Evolutionary conservation across 2,888 invertebrate species (phyloP), one percentile per base, ranked within the genome.

Genomic region (Calliopum simillimum): DNA sequence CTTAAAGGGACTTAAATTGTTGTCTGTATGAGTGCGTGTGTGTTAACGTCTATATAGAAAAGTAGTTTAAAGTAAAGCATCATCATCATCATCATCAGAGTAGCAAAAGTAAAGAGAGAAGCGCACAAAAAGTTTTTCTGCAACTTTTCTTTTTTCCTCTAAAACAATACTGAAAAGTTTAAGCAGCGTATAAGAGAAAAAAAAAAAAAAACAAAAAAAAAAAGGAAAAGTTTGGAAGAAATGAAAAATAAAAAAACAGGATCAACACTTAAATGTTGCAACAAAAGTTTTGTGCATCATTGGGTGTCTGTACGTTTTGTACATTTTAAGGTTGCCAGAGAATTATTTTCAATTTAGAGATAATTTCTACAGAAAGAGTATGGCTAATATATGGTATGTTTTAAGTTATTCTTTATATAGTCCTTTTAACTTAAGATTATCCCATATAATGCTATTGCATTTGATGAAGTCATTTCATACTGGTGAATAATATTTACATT

Each of bases 1-100:
- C 79, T 79, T 74, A 77, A 74, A 74, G 75, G 76, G 74, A 33
- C 67, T 67, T 59, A 59, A 59, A 25, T 25, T 46, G 58, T 44
- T 66, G 56, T 66, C 33, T 49, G 65, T 55, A 3, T 41, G 55
- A 43, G 53, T 41, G 53, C 25, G 41, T 41, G 55, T 44, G 56
- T 56, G 44, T 46, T 14, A 23, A 47, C 14, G 16, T 23, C 23
- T 53, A 53, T 12, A 59, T 33, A 43, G 67, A 62, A 80, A 80
- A 79, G 79, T 82, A 81, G 81, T 81, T 81, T 79, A 76, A 53
- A 68, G 64, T 77, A 80, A 81, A 83, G 63, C 73, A 71, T 70
- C 74, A 56, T 46, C 53, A n/a, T n/a, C n/a, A n/a, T n/a, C n/a
- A n/a, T n/a, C n/a, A n/a, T n/a, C n/a, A n/a, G n/a, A 66, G 68